A percentile compares a stretch with the other conserved stretches of the same genome.
These are phyloP conservation scores for Chaetorhynchus papuensis DNA, from an alignment of 2,113 vertebrate species.

Conservation along the genomic window DNA sequence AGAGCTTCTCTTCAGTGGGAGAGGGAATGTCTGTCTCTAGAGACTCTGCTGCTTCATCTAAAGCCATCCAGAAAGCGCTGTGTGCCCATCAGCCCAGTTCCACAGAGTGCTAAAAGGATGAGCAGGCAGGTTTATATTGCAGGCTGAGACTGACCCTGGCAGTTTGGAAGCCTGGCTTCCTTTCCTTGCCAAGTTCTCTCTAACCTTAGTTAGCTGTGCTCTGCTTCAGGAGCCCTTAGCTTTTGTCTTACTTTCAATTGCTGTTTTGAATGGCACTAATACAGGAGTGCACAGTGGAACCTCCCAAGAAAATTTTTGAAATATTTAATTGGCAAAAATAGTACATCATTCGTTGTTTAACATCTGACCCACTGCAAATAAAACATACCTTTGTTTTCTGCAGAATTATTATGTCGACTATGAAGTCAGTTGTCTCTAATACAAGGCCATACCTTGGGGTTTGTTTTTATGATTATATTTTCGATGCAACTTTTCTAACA, in stretches of 20 bases:
- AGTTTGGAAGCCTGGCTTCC: neutral
- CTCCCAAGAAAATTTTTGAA: neutral
- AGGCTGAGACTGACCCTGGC: neutral
- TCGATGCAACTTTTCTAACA: neutral
- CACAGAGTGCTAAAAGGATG: neutral
- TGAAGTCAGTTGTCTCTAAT: neutral
- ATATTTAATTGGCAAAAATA: neutral
- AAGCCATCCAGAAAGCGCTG: neutral
- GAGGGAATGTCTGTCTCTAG: neutral
- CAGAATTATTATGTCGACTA: neutral
- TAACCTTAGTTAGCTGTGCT: neutral
- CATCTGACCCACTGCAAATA: neutral
- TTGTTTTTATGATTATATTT: neutral
- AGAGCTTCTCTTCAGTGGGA: neutral
- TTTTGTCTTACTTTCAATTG: neutral
- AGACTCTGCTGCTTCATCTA: neutral
- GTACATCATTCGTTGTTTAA: neutral
- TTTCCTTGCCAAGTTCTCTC: neutral
- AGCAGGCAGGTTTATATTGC: neutral
- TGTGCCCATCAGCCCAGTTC: neutral
- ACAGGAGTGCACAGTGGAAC: neutral
- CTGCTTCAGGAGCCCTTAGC: neutral
- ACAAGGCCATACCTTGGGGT: neutral
- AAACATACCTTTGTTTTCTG: neutral
- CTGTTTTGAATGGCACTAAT: neutral